These are phyloP conservation scores for Pediacus dermestoides DNA, from an alignment of 2,888 invertebrate genomes.

Conservation along the genomic window DNA sequence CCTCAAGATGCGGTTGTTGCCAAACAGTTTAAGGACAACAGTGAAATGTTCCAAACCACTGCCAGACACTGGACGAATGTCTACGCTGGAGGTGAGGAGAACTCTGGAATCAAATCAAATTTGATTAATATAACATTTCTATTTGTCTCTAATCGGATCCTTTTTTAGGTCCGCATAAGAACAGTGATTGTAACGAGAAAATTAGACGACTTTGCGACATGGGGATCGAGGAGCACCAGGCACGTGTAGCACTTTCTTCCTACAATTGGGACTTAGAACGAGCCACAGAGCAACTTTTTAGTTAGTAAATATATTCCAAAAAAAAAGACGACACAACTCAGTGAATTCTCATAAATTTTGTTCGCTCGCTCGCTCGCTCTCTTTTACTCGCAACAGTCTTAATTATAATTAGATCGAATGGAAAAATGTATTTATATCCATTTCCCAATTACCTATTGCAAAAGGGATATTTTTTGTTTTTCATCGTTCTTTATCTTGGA, in stretches of 20 bases:
- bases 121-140: background rate
- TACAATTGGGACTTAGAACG: constrained; percentile 90
- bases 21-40: constrained; percentile 89
- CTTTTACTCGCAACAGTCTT: too few species aligned
- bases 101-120: too few species aligned
- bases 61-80: constrained; percentile 95
- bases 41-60: constrained; percentile 81
- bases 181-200: constrained; percentile 80
- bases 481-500: too few species aligned
- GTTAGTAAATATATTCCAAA: constrained; percentile 62
- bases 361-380: too few species aligned
- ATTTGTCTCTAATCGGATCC: constrained; percentile 3
- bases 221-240: constrained; percentile 89
- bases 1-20: constrained; percentile 98
- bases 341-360: too few species aligned
- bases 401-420: too few species aligned
- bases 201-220: constrained; percentile 87
- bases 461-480: too few species aligned
- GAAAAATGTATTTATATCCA: too few species aligned
- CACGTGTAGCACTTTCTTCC: constrained; percentile 85
- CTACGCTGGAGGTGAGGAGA: constrained; percentile 91
- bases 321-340: too few species aligned
- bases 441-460: too few species aligned
- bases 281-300: constrained; percentile 85
- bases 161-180: constrained; percentile 64